phyloP scores from a whole-genome alignment of 2,797 vertebrate genomes.

The Clarias pachynema region DNA sequence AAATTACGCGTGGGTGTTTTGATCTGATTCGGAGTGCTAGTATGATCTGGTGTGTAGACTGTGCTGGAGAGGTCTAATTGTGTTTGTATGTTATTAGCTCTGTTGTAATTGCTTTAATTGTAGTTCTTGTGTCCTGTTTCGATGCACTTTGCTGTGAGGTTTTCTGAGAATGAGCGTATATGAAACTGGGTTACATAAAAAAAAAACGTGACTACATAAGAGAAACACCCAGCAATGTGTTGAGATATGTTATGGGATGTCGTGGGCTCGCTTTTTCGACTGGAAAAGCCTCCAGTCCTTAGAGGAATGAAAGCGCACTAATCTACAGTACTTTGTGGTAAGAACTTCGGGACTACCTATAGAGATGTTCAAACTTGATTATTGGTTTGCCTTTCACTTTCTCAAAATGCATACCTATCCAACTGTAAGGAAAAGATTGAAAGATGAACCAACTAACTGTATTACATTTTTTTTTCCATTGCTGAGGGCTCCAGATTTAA shows the following conservation, averaged over 20 bases:
- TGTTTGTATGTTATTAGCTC: slow-evolving; percentile 45
- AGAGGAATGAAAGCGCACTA: neutral
- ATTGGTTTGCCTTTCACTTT: neutral
- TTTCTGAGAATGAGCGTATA: slow-evolving; percentile 8
- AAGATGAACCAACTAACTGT: neutral
- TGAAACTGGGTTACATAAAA: slow-evolving; percentile 7
- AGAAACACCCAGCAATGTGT: neutral
- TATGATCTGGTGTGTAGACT: slow-evolving; percentile 33
- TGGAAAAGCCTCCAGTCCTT: neutral
- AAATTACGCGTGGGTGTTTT: slow-evolving; percentile 17
- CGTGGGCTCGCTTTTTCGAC: neutral
- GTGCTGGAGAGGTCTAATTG: slow-evolving; percentile 37
- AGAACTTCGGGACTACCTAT: neutral
- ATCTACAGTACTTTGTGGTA: neutral
- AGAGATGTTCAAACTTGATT: neutral
- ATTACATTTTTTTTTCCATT: too few species aligned
- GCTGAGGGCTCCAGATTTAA: neutral
- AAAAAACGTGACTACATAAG: neutral
- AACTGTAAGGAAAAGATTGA: neutral
- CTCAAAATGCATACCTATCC: neutral
- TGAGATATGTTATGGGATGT: neutral
- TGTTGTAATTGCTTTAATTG: slow-evolving; percentile 30
- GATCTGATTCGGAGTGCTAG: slow-evolving; percentile 12
- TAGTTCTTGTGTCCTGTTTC: slow-evolving; percentile 37
- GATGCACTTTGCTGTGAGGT: slow-evolving; percentile 10